Base-by-base conservation (phyloP, 1,140 invertebrate species). In the Orussus abietinus region DNA sequence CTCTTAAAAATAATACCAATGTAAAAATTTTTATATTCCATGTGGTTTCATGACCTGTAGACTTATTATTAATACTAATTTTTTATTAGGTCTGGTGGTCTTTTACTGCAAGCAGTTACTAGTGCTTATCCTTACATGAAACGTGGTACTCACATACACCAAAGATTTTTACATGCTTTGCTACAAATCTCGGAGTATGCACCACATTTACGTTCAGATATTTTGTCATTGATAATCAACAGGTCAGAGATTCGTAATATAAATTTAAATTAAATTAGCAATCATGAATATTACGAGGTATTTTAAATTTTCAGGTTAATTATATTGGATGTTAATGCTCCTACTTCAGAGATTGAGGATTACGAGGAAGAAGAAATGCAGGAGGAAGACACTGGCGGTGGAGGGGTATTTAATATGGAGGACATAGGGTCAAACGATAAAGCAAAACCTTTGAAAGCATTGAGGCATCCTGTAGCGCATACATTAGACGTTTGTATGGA, bases 401-500 rank as follows among this genome's bases (percentile, higher is more conserved):
- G 57, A 21, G 51, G 41, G 44, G 57, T 79, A 41, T 77, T 79
- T 50, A 33, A 66, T 49, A 74, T 78, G 58, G 78, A 80, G 14
- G 60, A 51, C 38, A 7, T 11, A 25, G 22, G 47, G 38, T 36
- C 20, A 43, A 13, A 15, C 3, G 29, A 20, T 26, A 46, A 11
- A 30, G 7, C 17, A 33, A 55, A 31, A 43, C 33, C n/a, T n/a
- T n/a, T n/a, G n/a, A n/a, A 46, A 28, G 22, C 41, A 11, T 64
- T 67, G 52, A 66, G 63, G 25, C 69, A 75, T 55, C 57, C 69
- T 36, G 63, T 79, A 38, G 81, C 77, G 2, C 66, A 80, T 50
- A 78, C 76, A 29, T 59, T 88, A 31, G 85, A 89, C 56, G 51
- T 80, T 13, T 79, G 82, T 39, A 76, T 88, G 71, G 64, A 78